A percentile compares a stretch with the other conserved stretches of the same genome.
phyloP scores from a whole-genome alignment of 2,888 invertebrate species.

The Limenitis camilla region DNA sequence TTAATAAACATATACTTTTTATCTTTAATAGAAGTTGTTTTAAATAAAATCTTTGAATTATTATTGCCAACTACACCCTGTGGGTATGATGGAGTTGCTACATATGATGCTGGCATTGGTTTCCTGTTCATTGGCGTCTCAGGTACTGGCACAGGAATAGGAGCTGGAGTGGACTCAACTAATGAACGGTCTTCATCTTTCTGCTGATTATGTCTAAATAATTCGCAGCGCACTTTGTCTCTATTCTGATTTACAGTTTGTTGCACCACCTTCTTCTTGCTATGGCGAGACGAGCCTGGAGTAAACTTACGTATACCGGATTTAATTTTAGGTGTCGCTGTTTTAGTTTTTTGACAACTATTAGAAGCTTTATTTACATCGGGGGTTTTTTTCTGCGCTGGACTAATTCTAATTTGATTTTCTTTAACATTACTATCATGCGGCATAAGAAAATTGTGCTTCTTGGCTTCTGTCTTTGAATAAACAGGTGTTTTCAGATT shows the following conservation, averaged over 20 bases:
- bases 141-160: constrained; percentile 32
- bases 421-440: constrained; percentile 35
- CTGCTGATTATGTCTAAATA: constrained; percentile 41
- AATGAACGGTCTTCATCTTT: constrained; percentile 30
- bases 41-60: constrained; percentile 54
- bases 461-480: constrained; percentile 38
- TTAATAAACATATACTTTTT: constrained; percentile 83
- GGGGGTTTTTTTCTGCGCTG: constrained; percentile 44
- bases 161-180: constrained; percentile 7
- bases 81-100: constrained; percentile 62
- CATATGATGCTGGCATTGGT: constrained; percentile 42
- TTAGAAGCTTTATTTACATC: constrained; percentile 37
- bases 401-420: constrained; percentile 27
- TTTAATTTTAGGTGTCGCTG: constrained; percentile 56
- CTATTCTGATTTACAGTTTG: constrained; percentile 41
- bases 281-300: constrained; percentile 46
- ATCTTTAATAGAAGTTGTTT: constrained; percentile 79
- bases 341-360: constrained; percentile 43
- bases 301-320: constrained; percentile 57
- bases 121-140: constrained; percentile 54
- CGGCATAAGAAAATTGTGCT: constrained; percentile 37
- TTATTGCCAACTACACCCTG: constrained; percentile 46
- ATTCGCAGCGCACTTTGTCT: constrained; percentile 57
- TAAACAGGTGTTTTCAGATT: constrained; percentile 28
- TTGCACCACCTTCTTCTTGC: constrained; percentile 48